Conservation (phyloP, 1,140 invertebrate species). For the Lineus longissimus region DNA sequence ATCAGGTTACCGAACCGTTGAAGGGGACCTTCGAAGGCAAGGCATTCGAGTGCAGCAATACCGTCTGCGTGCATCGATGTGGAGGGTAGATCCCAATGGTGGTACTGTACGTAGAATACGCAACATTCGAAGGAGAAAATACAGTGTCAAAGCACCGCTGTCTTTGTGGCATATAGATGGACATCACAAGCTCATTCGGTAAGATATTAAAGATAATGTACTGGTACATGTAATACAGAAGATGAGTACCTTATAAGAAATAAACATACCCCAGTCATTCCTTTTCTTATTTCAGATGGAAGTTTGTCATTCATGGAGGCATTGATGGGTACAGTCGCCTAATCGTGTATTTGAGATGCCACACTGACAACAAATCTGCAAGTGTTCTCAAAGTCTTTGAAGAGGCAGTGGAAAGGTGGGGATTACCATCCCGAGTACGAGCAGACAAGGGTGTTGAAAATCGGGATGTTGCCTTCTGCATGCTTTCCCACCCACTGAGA, state of each 20-base stretch:
- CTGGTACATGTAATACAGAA: neutral
- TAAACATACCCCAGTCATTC: too few relatives aligned
- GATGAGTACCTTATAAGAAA: neutral
- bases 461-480: slow-evolving; percentile 21
- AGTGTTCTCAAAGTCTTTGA: slow-evolving; percentile 18
- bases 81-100: too few relatives aligned
- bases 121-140: neutral
- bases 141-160: neutral
- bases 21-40: too few relatives aligned
- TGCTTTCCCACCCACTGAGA: slow-evolving; percentile 9
- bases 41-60: too few relatives aligned
- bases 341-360: slow-evolving; percentile 16
- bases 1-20: too few relatives aligned
- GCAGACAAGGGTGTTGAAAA: slow-evolving; percentile 25
- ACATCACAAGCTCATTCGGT: slow-evolving; percentile 1
- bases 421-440: slow-evolving; percentile 17
- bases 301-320: slow-evolving; percentile 24
- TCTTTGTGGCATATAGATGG: slow-evolving; percentile 1
- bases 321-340: slow-evolving; percentile 27
- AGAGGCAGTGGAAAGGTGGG: slow-evolving; percentile 11
- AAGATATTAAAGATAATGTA: neutral
- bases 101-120: too few relatives aligned
- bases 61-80: too few relatives aligned
- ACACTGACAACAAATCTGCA: slow-evolving; percentile 18
- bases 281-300: slow-evolving; percentile 18